Evolutionary conservation across 2,113 vertebrate species (phyloP).

Genomic region (Brachyhypopomus occidentalis): DNA sequence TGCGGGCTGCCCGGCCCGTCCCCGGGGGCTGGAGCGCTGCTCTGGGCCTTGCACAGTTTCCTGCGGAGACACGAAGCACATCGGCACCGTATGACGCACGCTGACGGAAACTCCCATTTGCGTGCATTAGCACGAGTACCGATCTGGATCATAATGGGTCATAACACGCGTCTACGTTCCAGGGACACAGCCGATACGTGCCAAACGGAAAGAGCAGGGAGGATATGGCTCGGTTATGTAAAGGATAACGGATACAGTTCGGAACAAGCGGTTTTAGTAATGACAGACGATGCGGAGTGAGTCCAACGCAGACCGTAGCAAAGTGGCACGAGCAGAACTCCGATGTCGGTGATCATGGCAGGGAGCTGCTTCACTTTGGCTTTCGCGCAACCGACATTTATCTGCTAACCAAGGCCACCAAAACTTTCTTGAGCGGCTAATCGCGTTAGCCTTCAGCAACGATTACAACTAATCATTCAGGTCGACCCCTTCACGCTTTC

Average conservation of each 20-base stretch:
- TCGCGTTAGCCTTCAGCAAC: neutral
- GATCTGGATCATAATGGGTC: neutral
- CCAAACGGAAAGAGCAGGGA: neutral
- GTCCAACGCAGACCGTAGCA: neutral
- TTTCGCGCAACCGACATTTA: neutral
- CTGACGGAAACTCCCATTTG: neutral
- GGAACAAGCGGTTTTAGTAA: neutral
- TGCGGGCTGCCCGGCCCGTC: conserved; percentile 81
- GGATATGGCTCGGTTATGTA: neutral
- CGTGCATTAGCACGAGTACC: neutral
- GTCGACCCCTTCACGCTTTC: too few relatives aligned
- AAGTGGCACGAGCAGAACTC: neutral
- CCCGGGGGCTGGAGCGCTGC: conserved; percentile 59
- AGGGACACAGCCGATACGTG: neutral
- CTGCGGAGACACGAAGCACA: conserved; percentile 66
- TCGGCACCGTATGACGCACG: neutral
- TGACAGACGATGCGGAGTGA: neutral
- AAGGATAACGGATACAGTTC: neutral
- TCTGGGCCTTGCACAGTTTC: conserved; percentile 84
- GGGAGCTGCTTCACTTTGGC: neutral
- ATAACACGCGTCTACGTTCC: neutral
- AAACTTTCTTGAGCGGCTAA: neutral
- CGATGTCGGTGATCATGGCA: neutral
- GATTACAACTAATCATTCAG: too few relatives aligned
- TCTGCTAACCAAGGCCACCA: neutral